phyloP scores from a whole-genome alignment of 2,113 vertebrate species.

The Polyodon spathula region DNA sequence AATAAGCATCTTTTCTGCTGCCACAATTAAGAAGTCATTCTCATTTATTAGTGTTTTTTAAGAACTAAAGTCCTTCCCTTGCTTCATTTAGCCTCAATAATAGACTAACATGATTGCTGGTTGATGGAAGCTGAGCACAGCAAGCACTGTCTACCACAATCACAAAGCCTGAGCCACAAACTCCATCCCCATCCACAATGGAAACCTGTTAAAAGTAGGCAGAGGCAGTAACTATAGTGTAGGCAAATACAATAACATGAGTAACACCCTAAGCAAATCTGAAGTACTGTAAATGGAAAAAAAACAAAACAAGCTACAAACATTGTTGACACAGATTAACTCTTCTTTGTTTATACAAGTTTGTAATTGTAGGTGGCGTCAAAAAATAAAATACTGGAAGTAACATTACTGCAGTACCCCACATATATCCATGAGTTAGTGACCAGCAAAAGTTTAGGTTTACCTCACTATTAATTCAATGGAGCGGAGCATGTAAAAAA shows the following conservation, averaged over 20 bases:
- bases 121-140: slow-evolving; percentile 17
- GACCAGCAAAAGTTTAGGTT: no score
- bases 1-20: slow-evolving; percentile 15
- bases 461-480: no score
- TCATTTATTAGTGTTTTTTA: slow-evolving; percentile 19
- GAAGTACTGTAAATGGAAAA: no score
- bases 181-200: neutral
- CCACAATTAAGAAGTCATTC: slow-evolving; percentile 20
- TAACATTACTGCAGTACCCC: no score
- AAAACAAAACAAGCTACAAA: no score
- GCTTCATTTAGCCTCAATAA: slow-evolving; percentile 22
- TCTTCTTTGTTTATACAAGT: no score
- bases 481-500: no score
- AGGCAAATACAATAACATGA: neutral
- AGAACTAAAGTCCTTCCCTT: slow-evolving; percentile 13
- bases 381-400: no score
- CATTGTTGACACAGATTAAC: no score
- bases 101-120: slow-evolving; percentile 16
- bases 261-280: no score
- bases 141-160: slow-evolving; percentile 12
- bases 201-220: neutral
- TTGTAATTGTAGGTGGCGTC: no score
- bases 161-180: slow-evolving; percentile 1
- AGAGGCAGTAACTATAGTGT: neutral
- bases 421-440: no score